phyloP scores from a whole-genome alignment of 2,113 vertebrate species.

The Apus apus region DNA sequence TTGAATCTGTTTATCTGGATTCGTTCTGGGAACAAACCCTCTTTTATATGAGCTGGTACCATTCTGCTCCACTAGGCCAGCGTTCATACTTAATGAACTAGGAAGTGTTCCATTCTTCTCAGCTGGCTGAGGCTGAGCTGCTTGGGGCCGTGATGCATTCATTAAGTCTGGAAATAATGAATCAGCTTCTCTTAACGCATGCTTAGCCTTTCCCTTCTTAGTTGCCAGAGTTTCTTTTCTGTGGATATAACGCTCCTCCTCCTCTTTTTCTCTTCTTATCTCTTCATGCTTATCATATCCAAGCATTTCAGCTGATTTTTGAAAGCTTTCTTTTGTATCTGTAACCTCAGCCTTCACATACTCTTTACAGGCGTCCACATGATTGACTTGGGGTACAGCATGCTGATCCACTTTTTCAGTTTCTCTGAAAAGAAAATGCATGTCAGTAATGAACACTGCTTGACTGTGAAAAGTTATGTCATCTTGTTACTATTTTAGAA shows the following conservation, averaged over 20 bases:
- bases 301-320: conserved; percentile 70
- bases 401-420: conserved; percentile 81
- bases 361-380: conserved; percentile 79
- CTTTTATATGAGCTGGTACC: conserved; percentile 84
- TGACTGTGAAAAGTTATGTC: neutral
- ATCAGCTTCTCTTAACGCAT: conserved; percentile 72
- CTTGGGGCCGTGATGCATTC: conserved; percentile 71
- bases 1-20: conserved; percentile 88
- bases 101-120: conserved; percentile 85
- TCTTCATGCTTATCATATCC: conserved; percentile 69
- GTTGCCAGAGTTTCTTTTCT: conserved; percentile 81
- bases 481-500: neutral
- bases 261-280: conserved; percentile 71
- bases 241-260: conserved; percentile 73
- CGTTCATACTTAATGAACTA: conserved; percentile 55
- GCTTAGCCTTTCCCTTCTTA: conserved; percentile 78
- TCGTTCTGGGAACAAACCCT: conserved; percentile 76
- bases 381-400: conserved; percentile 86
- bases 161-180: conserved; percentile 79
- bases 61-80: conserved; percentile 84
- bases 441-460: neutral
- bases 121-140: conserved; percentile 68
- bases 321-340: conserved; percentile 73
- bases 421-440: conserved; percentile 78
- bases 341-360: conserved; percentile 72